Conservation (phyloP, 2,113 vertebrate genomes). For the Cricetomys ansorgei region DNA sequence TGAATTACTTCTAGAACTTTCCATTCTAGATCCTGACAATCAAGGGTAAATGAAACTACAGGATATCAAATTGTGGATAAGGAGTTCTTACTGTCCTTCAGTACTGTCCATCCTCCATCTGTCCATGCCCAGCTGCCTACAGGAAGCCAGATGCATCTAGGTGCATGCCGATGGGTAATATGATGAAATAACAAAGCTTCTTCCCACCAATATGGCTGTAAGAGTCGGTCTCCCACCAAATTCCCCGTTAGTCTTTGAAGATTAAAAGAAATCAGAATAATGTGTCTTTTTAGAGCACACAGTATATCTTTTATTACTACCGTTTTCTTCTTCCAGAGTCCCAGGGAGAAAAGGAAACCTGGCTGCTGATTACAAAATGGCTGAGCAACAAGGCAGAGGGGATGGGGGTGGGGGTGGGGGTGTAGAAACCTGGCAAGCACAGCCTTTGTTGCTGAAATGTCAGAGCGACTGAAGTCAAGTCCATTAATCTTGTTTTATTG, state of each 20-base stretch:
- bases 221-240: neutral
- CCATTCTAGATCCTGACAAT: neutral
- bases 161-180: neutral
- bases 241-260: neutral
- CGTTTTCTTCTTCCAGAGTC: neutral
- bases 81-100: neutral
- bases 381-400: neutral
- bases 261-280: neutral
- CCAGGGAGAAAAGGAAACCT: neutral
- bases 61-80: neutral
- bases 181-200: neutral
- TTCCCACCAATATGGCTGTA: neutral
- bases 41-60: neutral
- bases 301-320: neutral
- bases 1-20: neutral
- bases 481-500: constrained; percentile 73
- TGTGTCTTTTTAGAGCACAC: neutral
- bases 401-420: neutral
- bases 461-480: constrained; percentile 21
- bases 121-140: neutral
- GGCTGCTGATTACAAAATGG: neutral
- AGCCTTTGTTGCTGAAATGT: constrained; percentile 33
- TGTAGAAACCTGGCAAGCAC: neutral
- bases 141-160: rapidly evolving
- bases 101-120: neutral